Evolutionary conservation across 2,113 vertebrate species (phyloP).

Genomic region (Mus spicilegus): DNA sequence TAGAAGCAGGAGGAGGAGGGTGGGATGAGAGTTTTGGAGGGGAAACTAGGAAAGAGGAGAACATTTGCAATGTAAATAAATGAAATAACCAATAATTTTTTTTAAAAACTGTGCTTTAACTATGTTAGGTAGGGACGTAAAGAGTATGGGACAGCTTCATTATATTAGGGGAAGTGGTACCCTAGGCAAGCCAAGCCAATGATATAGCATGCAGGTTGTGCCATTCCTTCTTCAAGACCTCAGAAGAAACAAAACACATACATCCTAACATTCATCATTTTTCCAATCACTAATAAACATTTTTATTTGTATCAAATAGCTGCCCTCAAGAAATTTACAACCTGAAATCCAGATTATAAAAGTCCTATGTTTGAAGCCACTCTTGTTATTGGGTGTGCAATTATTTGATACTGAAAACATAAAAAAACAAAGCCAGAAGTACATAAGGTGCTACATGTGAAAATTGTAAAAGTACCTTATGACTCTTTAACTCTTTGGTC

Average conservation of each 20-base stretch:
- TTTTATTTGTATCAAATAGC: constrained; percentile 22
- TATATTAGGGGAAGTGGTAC: neutral
- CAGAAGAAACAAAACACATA: neutral
- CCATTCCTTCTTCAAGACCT: constrained; percentile 2
- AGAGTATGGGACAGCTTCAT: neutral
- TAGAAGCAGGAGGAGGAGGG: too few relatives aligned
- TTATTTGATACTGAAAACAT: neutral
- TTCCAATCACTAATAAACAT: neutral
- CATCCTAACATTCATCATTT: constrained; percentile 17
- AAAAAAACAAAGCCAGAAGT: constrained; percentile 18
- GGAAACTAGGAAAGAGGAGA: too few relatives aligned
- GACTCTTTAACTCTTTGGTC: neutral
- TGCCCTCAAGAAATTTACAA: constrained; percentile 27
- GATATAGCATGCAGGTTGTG: neutral
- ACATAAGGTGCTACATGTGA: neutral
- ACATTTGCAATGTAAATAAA: too few relatives aligned
- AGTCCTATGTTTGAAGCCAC: constrained; percentile 23
- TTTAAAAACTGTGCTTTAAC: neutral
- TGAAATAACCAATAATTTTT: too few relatives aligned
- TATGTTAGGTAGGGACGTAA: neutral
- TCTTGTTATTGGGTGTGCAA: neutral
- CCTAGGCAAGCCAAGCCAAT: constrained; percentile 61
- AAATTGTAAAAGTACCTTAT: neutral
- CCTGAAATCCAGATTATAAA: neutral
- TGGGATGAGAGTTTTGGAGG: too few relatives aligned